Conservation (phyloP, 2,113 vertebrate genomes). For the Camelus dromedarius region DNA sequence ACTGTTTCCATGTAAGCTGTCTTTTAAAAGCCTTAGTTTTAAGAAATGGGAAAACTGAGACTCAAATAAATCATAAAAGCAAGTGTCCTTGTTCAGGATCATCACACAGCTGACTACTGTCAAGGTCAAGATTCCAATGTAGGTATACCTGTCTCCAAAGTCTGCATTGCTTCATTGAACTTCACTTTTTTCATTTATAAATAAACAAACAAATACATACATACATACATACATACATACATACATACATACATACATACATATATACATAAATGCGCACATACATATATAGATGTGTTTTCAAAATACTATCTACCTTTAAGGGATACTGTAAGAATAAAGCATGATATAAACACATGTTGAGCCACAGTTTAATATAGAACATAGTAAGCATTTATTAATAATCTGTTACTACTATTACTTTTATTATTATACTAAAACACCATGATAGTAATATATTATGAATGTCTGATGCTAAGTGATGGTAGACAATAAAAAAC, state of each 20-base stretch:
- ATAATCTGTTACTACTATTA: not conserved
- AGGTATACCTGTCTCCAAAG: not conserved
- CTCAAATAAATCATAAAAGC: not conserved
- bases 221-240: too few relatives aligned
- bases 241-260: too few relatives aligned
- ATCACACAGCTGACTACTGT: not conserved
- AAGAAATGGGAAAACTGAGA: not conserved
- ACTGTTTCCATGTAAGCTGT: not conserved
- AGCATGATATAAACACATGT: not conserved
- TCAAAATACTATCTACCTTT: not conserved
- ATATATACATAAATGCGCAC: too few relatives aligned
- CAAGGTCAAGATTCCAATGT: not conserved
- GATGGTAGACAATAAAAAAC: not conserved
- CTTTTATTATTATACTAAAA: not conserved
- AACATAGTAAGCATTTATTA: slow-evolving; percentile 12
- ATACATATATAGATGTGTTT: not conserved
- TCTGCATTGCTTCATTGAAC: not conserved
- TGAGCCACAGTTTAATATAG: not conserved
- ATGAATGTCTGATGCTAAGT: not conserved
- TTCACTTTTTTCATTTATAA: not conserved
- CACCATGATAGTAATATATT: not conserved
- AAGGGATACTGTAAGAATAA: not conserved
- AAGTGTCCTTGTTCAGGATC: not conserved
- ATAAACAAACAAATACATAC: too few relatives aligned
- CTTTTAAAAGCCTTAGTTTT: not conserved